These are phyloP conservation scores for Numenius phaeopus DNA, from an alignment of 2,797 vertebrate species.

Conservation along the genomic window DNA sequence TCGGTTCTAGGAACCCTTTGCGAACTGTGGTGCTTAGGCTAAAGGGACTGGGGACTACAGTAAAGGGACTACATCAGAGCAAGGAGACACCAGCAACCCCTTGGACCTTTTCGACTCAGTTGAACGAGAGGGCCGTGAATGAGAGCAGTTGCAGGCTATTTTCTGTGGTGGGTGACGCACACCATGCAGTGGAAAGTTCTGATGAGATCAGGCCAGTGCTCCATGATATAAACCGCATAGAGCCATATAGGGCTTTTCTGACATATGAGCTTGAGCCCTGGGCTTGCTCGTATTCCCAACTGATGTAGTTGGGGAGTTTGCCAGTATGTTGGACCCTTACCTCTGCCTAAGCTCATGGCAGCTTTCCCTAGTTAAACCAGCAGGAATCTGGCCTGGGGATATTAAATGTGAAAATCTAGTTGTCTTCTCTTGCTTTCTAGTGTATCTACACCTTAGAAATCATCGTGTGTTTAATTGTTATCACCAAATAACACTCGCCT, in stretches of 20 bases:
- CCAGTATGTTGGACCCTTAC: not conserved
- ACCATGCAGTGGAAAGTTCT: not conserved
- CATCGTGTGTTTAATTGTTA: not conserved
- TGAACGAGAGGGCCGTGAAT: not conserved
- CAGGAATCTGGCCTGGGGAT: not conserved
- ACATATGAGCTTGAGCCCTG: rapidly evolving
- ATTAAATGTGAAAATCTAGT: not conserved
- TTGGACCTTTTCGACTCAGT: rapidly evolving
- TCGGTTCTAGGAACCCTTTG: not conserved
- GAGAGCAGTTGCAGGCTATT: not conserved
- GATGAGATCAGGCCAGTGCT: not conserved
- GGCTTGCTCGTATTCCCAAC: not conserved
- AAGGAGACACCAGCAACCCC: not conserved
- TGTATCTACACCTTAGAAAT: not conserved
- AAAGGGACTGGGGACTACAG: not conserved
- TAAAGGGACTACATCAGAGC: rapidly evolving
- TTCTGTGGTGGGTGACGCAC: not conserved
- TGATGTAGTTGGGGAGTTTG: not conserved
- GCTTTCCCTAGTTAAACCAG: not conserved
- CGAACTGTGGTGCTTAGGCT: rapidly evolving
- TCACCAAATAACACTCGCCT: not conserved
- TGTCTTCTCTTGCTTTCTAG: not conserved
- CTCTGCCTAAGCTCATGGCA: not conserved
- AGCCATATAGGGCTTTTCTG: not conserved
- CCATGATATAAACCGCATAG: rapidly evolving